Evolutionary conservation across 2,888 invertebrate genomes (phyloP).

Genomic region (Hoplodrina ambigua): DNA sequence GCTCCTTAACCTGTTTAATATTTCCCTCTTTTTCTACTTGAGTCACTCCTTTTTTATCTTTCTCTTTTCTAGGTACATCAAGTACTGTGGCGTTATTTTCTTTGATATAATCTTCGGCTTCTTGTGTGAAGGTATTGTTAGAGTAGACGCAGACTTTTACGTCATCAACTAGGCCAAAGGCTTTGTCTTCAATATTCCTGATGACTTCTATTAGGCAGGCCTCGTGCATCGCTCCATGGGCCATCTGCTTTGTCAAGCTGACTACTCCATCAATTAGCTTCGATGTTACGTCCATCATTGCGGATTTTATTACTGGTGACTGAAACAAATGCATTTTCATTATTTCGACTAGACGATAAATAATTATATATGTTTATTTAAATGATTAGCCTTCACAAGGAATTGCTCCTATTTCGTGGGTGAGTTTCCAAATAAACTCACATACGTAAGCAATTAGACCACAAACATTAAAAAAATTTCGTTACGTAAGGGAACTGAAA

Average conservation of each 20-base stretch:
- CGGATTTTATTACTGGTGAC: conserved; percentile 84
- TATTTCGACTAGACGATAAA: not conserved
- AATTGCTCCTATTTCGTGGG: no score
- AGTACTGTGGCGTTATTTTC: conserved; percentile 83
- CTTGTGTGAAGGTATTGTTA: conserved; percentile 66
- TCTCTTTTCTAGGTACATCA: conserved; percentile 65
- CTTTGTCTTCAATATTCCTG: conserved; percentile 83
- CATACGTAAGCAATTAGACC: no score
- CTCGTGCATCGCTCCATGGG: conserved; percentile 88
- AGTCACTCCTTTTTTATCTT: conserved; percentile 24
- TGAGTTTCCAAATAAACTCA: no score
- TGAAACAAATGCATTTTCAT: conserved; percentile 65
- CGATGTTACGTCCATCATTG: conserved; percentile 85
- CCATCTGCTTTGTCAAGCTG: conserved; percentile 83
- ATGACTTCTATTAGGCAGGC: conserved; percentile 87
- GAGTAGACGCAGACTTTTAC: conserved; percentile 74
- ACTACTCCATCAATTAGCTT: conserved; percentile 83
- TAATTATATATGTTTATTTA: no score
- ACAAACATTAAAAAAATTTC: no score
- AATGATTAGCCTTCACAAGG: no score
- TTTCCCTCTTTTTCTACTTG: conserved; percentile 49
- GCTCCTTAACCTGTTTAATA: conserved; percentile 71
- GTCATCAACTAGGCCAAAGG: conserved; percentile 71
- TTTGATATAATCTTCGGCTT: conserved; percentile 68
- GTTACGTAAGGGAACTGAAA: no score